Percentiles rank a stretch among this genome's conserved stretches.
These are phyloP conservation scores for Muraenolepis orangiensis DNA, from an alignment of 2,797 vertebrate species.

Conservation along the genomic window DNA sequence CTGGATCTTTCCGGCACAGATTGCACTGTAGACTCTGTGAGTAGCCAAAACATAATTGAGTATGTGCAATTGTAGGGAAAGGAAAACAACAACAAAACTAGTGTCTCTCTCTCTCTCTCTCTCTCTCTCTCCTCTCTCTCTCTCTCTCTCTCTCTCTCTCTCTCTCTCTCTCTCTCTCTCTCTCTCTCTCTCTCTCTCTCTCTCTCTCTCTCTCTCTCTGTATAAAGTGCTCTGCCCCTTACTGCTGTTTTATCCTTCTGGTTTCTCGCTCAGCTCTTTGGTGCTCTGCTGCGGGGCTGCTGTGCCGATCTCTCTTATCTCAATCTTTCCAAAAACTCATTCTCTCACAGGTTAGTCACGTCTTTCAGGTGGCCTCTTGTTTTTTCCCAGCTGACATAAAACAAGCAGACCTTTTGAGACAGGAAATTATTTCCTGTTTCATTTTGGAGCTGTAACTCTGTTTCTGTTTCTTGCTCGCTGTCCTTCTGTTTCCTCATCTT, in stretches of 20 bases:
- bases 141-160: neutral
- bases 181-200: too few relatives aligned
- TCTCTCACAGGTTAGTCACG: slow-evolving; percentile 72
- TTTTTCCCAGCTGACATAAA: neutral
- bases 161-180: too few relatives aligned
- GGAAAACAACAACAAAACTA: neutral
- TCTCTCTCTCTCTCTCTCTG: neutral
- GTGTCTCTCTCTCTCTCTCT: too few relatives aligned
- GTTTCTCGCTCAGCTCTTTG: slow-evolving; percentile 69
- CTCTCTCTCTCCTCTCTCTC: neutral
- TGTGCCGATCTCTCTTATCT: slow-evolving; percentile 75
- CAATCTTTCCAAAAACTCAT: slow-evolving; percentile 74
- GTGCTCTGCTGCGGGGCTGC: slow-evolving; percentile 73
- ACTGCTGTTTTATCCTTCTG: slow-evolving; percentile 55
- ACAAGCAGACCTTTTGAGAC: slow-evolving; percentile 30
- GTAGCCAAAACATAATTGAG: slow-evolving; percentile 11
- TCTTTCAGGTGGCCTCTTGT: slow-evolving; percentile 27
- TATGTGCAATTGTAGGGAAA: neutral
- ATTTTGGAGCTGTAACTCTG: slow-evolving; percentile 24
- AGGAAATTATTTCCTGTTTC: slow-evolving; percentile 20
- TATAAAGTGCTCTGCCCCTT: slow-evolving; percentile 22
- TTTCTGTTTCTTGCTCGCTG: neutral
- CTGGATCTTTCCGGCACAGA: slow-evolving; percentile 79
- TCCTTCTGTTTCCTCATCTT: neutral
- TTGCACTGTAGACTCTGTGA: slow-evolving; percentile 74